Evolutionary conservation across 2,797 vertebrate genomes (phyloP).

Genomic region (Ctenochaetus hawaiiensis): DNA sequence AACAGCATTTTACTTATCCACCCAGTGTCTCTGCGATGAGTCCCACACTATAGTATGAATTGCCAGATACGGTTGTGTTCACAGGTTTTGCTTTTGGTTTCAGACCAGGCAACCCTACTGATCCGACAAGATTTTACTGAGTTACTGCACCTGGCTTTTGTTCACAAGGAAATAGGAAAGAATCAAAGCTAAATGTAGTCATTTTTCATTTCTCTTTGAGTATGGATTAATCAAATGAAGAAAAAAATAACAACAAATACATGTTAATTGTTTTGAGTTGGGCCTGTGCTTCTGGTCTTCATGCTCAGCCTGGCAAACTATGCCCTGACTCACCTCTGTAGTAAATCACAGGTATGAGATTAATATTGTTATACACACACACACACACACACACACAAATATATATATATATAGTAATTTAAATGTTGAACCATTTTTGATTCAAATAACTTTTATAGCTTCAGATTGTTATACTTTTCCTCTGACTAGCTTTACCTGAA

Average conservation of each 20-base stretch:
- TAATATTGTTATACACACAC: no score
- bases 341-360: background rate
- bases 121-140: background rate
- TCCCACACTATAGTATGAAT: background rate
- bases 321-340: background rate
- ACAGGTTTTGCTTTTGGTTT: background rate
- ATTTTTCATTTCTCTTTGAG: background rate
- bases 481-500: background rate
- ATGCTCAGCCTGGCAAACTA: slow-evolving; percentile 3
- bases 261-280: background rate
- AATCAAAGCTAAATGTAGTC: background rate
- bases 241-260: background rate
- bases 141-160: background rate
- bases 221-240: background rate
- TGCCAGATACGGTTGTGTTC: background rate
- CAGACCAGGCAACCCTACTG: background rate
- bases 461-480: background rate
- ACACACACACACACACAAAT: no score
- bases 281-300: background rate
- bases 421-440: no score
- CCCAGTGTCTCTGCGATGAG: background rate
- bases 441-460: background rate
- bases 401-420: no score
- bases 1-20: background rate
- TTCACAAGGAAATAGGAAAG: no score